Percentiles rank a stretch among this genome's conserved stretches.
phyloP scores from a whole-genome alignment of 2,797 vertebrate genomes.

The Typhlichthys eigenmanni region DNA sequence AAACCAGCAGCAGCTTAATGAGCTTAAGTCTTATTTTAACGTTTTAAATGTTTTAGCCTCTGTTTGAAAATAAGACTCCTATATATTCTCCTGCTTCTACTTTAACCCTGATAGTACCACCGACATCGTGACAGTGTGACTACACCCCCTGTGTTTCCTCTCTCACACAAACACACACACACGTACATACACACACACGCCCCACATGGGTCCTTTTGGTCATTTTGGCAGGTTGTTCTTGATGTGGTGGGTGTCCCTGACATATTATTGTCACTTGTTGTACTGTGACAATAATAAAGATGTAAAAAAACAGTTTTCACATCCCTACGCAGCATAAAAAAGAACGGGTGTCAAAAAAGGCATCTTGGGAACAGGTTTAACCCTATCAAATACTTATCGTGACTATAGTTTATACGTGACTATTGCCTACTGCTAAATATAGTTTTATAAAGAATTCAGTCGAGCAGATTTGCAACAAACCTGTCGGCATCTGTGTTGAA shows the following conservation, averaged over 20 bases:
- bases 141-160: too few relatives aligned
- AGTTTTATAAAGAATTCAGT: conserved; percentile 10
- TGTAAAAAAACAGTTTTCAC: not conserved
- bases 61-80: too few relatives aligned
- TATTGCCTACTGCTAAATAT: not conserved
- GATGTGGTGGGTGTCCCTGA: too few relatives aligned
- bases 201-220: too few relatives aligned
- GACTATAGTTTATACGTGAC: conserved; percentile 20
- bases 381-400: too few relatives aligned
- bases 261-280: not conserved
- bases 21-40: conserved; percentile 1
- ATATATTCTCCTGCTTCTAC: too few relatives aligned
- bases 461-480: conserved; percentile 57
- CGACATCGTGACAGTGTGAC: too few relatives aligned
- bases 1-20: conserved; percentile 35
- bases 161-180: too few relatives aligned
- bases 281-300: not conserved
- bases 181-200: too few relatives aligned
- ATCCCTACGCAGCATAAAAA: not conserved
- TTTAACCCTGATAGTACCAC: too few relatives aligned
- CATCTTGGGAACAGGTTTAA: too few relatives aligned
- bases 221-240: too few relatives aligned
- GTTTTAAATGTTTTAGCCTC: not conserved
- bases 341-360: conserved; percentile 28
- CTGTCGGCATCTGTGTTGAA: conserved; percentile 59